Evolutionary conservation across 2,797 vertebrate species (phyloP).

Genomic region (Mormyrus proboscirostris): DNA sequence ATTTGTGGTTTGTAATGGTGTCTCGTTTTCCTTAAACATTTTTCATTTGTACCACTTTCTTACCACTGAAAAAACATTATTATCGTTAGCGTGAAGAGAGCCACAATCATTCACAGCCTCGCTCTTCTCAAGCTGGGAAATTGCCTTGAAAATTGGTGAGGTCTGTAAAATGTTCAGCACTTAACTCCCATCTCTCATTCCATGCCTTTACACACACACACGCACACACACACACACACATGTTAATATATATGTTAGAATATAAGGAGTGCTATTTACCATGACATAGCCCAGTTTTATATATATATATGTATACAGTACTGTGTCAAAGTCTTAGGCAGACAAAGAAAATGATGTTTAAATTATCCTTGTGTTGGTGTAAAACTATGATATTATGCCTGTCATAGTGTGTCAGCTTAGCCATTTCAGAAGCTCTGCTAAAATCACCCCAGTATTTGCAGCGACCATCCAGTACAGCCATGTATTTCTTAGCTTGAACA

Average conservation of each 20-base stretch:
- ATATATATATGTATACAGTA: neutral
- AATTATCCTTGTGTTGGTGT: neutral
- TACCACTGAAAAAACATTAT: constrained; percentile 66
- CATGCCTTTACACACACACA: constrained; percentile 41
- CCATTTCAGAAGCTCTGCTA: neutral
- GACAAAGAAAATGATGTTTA: neutral
- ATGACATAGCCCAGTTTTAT: constrained; percentile 66
- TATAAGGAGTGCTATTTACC: constrained; percentile 12
- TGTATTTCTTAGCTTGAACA: neutral
- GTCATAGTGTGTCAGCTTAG: neutral
- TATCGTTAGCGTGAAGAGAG: constrained; percentile 65
- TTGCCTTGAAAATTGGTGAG: constrained; percentile 68
- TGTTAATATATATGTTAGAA: neutral
- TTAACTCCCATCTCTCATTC: constrained; percentile 43
- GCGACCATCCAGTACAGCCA: neutral
- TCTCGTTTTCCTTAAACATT: constrained; percentile 48
- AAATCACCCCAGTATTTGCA: neutral
- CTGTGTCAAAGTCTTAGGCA: neutral
- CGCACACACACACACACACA: neutral
- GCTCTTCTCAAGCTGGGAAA: constrained; percentile 67
- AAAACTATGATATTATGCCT: neutral
- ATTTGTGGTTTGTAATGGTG: constrained; percentile 49
- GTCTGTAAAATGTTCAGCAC: constrained; percentile 65
- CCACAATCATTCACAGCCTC: constrained; percentile 62
- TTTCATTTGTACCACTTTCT: constrained; percentile 59